phyloP scores from a whole-genome alignment of 2,888 invertebrate genomes.

The Sabellastarte sp. region DNA sequence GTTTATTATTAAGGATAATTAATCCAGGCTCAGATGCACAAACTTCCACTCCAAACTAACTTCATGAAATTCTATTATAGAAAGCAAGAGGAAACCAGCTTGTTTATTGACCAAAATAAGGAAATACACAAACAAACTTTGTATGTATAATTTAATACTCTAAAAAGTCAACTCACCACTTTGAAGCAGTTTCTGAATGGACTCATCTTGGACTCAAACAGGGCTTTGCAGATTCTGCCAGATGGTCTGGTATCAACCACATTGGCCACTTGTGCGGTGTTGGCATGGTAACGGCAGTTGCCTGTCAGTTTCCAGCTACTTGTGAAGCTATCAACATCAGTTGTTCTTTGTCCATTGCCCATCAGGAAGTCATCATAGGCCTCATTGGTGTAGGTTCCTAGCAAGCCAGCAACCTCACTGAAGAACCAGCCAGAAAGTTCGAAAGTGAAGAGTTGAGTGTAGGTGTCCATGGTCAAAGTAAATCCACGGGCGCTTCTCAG shows the following conservation, averaged over 20 bases:
- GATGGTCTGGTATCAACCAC: background rate
- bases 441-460: conserved; percentile 69
- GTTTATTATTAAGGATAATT: too few relatives aligned
- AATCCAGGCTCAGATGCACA: too few relatives aligned
- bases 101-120: too few relatives aligned
- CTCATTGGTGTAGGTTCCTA: conserved; percentile 90
- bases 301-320: conserved; percentile 68
- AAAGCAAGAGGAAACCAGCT: too few relatives aligned
- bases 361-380: conserved; percentile 75
- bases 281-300: conserved; percentile 21
- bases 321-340: conserved; percentile 50
- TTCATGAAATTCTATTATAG: too few relatives aligned
- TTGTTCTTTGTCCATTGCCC: conserved; percentile 58
- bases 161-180: background rate
- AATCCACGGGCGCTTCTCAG: conserved; percentile 60
- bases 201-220: background rate
- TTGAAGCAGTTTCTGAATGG: conserved; percentile 6
- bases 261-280: conserved; percentile 2
- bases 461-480: conserved; percentile 54
- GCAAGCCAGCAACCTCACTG: conserved; percentile 80
- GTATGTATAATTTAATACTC: background rate
- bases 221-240: conserved; percentile 17
- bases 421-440: conserved; percentile 79
- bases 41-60: too few relatives aligned
- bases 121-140: too few relatives aligned